Evolutionary conservation across 2,113 vertebrate genomes (phyloP).

Genomic region (Psephotus haematonotus): DNA sequence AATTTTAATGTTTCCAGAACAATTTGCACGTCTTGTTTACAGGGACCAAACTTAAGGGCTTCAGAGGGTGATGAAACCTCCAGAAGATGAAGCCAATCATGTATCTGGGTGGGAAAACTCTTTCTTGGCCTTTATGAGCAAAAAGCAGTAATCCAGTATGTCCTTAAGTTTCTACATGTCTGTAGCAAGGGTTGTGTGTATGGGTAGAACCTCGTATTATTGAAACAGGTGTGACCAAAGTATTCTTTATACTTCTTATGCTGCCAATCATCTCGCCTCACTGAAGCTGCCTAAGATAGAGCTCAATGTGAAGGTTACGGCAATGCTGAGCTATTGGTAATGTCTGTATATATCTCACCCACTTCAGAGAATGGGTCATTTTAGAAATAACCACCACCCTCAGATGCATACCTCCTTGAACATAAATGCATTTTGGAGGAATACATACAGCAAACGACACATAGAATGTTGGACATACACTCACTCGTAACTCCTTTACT

Average conservation of each 20-base stretch:
- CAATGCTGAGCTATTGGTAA: background rate
- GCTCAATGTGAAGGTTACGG: background rate
- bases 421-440: background rate
- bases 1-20: background rate
- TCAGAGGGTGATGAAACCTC: background rate
- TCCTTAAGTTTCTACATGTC: background rate
- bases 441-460: background rate
- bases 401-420: background rate
- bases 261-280: background rate
- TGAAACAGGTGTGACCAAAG: background rate
- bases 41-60: background rate
- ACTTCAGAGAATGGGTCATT: background rate
- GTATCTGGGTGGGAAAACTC: background rate
- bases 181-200: background rate
- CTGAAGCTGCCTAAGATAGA: background rate
- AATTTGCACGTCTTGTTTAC: background rate
- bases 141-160: background rate
- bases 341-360: background rate
- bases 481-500: background rate
- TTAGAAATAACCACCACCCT: background rate
- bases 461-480: background rate
- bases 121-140: background rate
- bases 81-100: background rate
- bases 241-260: background rate
- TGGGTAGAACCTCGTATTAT: background rate